Conservation (phyloP, 2,797 vertebrate genomes). For the Miichthys miiuy region DNA sequence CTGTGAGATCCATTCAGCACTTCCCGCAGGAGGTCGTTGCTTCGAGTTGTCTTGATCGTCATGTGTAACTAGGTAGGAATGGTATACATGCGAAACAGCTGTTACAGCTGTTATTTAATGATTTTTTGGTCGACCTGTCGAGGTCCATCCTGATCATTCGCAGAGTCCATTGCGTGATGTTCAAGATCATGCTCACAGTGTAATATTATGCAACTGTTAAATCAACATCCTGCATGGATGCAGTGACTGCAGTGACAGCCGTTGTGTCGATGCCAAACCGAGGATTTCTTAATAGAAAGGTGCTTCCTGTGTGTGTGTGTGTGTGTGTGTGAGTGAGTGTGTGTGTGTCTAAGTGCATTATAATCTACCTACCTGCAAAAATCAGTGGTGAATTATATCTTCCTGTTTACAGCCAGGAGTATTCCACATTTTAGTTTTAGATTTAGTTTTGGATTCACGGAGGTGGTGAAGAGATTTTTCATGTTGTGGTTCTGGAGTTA, state of each 20-base stretch:
- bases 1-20: too few relatives aligned
- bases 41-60: too few relatives aligned
- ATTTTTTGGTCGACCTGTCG: background rate
- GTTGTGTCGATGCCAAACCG: conserved; percentile 47
- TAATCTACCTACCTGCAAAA: conserved; percentile 45
- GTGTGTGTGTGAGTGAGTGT: conserved; percentile 9
- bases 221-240: conserved; percentile 41
- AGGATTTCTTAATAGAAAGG: conserved; percentile 76
- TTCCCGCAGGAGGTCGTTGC: too few relatives aligned
- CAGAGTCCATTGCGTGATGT: conserved; percentile 31
- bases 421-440: background rate
- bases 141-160: background rate
- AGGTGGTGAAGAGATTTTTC: background rate
- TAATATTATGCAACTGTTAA: conserved; percentile 46
- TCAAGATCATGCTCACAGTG: background rate
- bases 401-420: background rate
- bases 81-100: background rate
- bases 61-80: too few relatives aligned
- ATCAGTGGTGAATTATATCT: background rate
- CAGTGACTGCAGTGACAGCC: conserved; percentile 11
- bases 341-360: background rate
- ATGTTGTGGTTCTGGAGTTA: background rate
- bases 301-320: conserved; percentile 77
- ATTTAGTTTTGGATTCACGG: background rate
- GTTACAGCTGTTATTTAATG: too few relatives aligned